Conservation (phyloP, 2,888 invertebrate species). For the Synergus itoensis region DNA sequence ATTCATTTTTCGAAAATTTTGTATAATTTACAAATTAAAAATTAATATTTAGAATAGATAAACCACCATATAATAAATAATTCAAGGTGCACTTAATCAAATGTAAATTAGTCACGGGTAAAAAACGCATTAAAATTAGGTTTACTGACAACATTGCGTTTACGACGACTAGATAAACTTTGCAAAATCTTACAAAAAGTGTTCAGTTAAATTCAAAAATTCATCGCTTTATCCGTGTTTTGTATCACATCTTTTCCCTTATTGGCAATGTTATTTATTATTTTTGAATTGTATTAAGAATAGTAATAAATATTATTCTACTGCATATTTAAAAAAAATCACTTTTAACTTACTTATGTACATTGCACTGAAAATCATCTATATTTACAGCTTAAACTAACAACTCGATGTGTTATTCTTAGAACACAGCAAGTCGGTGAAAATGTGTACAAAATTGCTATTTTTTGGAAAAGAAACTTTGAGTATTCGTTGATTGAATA, state of each 20-base stretch:
- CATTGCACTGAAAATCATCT: constrained; percentile 30
- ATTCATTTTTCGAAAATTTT: background rate
- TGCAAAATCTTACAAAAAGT: constrained; percentile 16
- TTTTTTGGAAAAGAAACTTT: background rate
- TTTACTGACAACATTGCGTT: background rate
- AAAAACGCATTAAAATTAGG: background rate
- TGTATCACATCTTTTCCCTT: constrained; percentile 26
- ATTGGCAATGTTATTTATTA: constrained; percentile 15
- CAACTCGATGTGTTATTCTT: constrained; percentile 28
- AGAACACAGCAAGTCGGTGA: constrained; percentile 21
- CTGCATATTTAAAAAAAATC: constrained; percentile 3
- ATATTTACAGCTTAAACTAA: constrained; percentile 24
- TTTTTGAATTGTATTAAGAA: constrained; percentile 25
- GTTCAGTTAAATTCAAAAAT: background rate
- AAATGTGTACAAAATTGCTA: constrained; percentile 34
- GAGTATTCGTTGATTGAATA: background rate
- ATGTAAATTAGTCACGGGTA: background rate
- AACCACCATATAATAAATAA: background rate
- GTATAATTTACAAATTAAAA: background rate
- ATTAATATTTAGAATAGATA: background rate
- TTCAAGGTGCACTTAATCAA: background rate
- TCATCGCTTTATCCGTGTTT: background rate
- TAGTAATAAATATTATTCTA: constrained; percentile 24
- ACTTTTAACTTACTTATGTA: constrained; percentile 28
- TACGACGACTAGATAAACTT: constrained; percentile 23